phyloP scores from a whole-genome alignment of 2,797 vertebrate species.

The Enteromius treurensis region DNA sequence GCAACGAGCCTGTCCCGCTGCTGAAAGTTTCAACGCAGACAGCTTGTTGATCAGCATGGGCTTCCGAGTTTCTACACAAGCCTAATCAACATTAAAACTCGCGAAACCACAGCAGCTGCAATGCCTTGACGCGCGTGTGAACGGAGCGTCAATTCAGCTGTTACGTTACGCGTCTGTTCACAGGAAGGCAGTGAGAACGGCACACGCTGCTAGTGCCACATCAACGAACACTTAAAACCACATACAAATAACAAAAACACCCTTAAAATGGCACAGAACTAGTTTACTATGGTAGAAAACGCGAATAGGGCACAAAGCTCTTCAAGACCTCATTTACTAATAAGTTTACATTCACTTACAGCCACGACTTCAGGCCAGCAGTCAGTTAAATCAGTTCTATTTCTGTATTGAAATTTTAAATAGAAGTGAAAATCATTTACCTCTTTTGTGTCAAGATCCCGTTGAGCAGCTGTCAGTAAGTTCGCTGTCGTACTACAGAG shows the following conservation, averaged over 20 bases:
- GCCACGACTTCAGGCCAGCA: background rate
- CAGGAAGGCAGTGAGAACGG: background rate
- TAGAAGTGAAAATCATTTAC: background rate
- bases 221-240: constrained; percentile 5
- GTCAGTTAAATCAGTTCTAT: background rate
- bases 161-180: background rate
- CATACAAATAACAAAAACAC: background rate
- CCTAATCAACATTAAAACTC: too few species aligned
- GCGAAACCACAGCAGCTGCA: background rate
- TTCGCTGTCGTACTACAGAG: background rate
- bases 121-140: background rate
- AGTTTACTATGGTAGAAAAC: background rate
- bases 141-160: background rate
- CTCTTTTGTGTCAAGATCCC: constrained; percentile 33
- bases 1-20: background rate
- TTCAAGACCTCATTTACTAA: background rate
- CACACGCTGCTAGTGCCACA: constrained; percentile 16
- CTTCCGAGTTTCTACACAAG: background rate
- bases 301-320: background rate
- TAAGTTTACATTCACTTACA: background rate
- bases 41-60: background rate
- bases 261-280: background rate
- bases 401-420: background rate
- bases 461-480: constrained; percentile 11
- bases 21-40: background rate